Evolutionary conservation across 37 sponge, comb jelly and placozoan species (phyloP).

Genomic region (Hexactinellida sp.): DNA sequence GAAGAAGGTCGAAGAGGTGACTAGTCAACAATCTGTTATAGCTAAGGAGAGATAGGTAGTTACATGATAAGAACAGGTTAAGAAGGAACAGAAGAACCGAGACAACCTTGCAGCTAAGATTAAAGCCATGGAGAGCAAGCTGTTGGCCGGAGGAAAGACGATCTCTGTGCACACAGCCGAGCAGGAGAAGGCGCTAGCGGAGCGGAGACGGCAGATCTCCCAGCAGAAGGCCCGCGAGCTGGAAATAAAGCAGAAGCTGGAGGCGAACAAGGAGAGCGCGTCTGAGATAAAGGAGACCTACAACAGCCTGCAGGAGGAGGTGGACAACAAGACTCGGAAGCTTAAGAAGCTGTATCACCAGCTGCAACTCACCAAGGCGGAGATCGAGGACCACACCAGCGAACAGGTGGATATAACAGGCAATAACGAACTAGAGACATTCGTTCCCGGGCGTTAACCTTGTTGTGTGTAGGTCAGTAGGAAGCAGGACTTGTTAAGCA

Average conservation of each 20-base stretch:
- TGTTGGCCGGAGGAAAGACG: slow-evolving; percentile 68
- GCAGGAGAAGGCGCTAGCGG: slow-evolving; percentile 53
- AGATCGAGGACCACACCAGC: slow-evolving; percentile 48
- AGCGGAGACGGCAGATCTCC: slow-evolving; percentile 50
- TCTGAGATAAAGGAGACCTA: slow-evolving; percentile 71
- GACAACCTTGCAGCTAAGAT: slow-evolving; percentile 60
- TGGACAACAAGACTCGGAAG: slow-evolving; percentile 71
- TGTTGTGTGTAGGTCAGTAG: not conserved
- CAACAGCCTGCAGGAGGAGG: slow-evolving; percentile 72
- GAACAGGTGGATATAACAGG: slow-evolving; percentile 40
- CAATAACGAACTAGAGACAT: not conserved
- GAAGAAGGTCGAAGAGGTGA: slow-evolving; percentile 24
- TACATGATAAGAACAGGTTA: slow-evolving; percentile 4
- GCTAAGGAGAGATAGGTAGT: not conserved
- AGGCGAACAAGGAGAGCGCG: slow-evolving; percentile 60
- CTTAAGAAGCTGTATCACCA: slow-evolving; percentile 71
- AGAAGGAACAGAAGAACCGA: slow-evolving; percentile 72
- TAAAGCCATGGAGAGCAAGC: slow-evolving; percentile 94
- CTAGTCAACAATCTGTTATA: not conserved
- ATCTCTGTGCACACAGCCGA: slow-evolving; percentile 57
- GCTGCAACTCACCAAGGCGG: slow-evolving; percentile 38
- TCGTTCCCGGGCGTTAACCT: not conserved
- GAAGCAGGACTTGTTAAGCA: not conserved
- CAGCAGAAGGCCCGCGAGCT: slow-evolving; percentile 70
- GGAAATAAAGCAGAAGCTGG: slow-evolving; percentile 66